A percentile compares a stretch with the other conserved stretches of the same genome.
Conservation (phyloP, 2,797 vertebrate genomes). For the Gallirallus australis region DNA sequence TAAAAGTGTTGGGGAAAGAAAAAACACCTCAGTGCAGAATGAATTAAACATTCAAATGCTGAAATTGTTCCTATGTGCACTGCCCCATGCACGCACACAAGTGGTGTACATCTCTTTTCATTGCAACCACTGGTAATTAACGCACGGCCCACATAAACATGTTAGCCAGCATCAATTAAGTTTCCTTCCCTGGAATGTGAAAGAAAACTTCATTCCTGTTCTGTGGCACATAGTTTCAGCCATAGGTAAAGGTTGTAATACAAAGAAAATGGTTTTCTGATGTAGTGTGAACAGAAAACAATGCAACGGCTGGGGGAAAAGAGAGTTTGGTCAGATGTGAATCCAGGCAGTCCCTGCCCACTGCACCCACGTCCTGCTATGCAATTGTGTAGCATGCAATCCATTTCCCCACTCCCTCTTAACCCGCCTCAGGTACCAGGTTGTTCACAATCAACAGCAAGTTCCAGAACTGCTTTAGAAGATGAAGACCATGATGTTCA, state of each 20-base stretch:
- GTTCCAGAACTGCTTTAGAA: background rate
- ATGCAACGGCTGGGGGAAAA: background rate
- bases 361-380: background rate
- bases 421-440: background rate
- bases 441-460: background rate
- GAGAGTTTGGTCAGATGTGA: background rate
- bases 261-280: background rate
- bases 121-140: background rate
- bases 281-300: background rate
- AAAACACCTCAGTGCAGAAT: background rate
- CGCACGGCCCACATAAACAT: background rate
- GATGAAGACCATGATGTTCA: background rate
- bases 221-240: background rate
- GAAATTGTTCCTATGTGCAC: background rate
- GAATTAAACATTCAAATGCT: background rate
- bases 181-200: background rate
- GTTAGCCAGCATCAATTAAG: background rate
- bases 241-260: background rate
- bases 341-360: background rate
- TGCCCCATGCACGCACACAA: background rate
- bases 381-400: background rate
- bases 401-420: background rate
- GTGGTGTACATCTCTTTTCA: background rate
- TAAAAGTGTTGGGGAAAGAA: background rate
- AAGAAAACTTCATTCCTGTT: background rate